Evolutionary conservation across 1,140 invertebrate genomes (phyloP), one percentile per base, ranked within the genome.

Genomic region (Nephotettix cincticeps): DNA sequence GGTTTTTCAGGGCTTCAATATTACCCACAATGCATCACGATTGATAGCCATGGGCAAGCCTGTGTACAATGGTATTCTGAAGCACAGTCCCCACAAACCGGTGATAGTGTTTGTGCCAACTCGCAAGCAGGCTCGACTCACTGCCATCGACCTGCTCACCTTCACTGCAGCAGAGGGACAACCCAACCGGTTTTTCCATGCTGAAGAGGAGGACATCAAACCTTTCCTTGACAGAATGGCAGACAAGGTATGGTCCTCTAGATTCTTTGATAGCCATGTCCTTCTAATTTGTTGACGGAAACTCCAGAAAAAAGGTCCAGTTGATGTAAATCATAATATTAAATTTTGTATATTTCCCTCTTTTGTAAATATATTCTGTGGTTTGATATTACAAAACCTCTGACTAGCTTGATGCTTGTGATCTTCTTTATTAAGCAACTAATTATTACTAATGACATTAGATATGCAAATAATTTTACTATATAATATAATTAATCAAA

Each of bases 1-100:
- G 32, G 4, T 27, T 27, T 75, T 75, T 19, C 83, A 93, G 85
- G 96, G 97, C 13, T 96, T 98, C 80, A 99, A 99, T 83, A 94
- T 99, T 14, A 97, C 95, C 0, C 97, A 99, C 82, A 98, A 98
- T 79, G 93, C 93, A 1, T 96, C 97, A 0, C 86, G 98, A 27
- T 85, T 99, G 0, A 90, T 97, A 1, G 95, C 97, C 0, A 99
- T 99, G 98, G 92, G 93, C 0, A 98, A 98, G 80, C 98, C 98
- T 0, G 91, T 96, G 0, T 99, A 99, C 81, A 96, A 98, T 79
- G 90, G 95, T 0, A 94, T 99, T n/a, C 75, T 93, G 1, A 88
- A 93, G 47, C 89, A 97, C 77, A 94, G 94, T 65, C 88, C 91
- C 0, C 88, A 91, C 73, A 95, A 95, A 78, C 97, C 98, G 0